Evolutionary conservation across 2,797 vertebrate species (phyloP), one percentile per base, ranked within the genome.

Genomic region (Lepus oiostolus): DNA sequence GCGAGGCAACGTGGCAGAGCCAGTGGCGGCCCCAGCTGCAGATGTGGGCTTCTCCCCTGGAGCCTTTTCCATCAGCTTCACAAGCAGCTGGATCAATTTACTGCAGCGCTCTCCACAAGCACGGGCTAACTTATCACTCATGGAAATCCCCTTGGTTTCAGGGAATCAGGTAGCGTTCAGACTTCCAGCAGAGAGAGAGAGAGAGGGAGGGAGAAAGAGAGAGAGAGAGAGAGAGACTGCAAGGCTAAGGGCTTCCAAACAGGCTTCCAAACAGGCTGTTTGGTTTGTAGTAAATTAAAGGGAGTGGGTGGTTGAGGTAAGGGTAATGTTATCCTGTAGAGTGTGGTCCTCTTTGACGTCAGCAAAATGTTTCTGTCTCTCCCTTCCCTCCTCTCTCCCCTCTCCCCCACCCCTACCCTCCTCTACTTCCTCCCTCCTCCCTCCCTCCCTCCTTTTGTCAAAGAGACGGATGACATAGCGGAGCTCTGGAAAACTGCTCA

Each of bases 1-100:
- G 47, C 0, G 84, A 70, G 85, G 95, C 81, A 90, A 83, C 21
- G 42, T 67, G 97, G 96, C 97, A 92, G 95, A 91, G 68, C 76
- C 94, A 21, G 32, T 85, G 4, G 93, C 6, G 22, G 88, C 74
- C 80, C 79, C 93, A 99, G 99, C 99, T 99, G 98, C 98, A 98
- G 98, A 96, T 94, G 98, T 97, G 84, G 90, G 95, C 96, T 92
- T 67, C 86, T 63, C 94, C 98, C 97, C 93, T 32, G 98, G 98
- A 98, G 96, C 97, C 98, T 98, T 98, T 99, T 98, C 98, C 99
- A 98, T 99, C 98, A 98, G 99, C 98, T 98, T 99, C 98, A 98
- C 98, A 98, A 99, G 98, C 99, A 99, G 98, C 98, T 98, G 98
- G 98, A 99, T 99, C 99, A 98, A 98, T 99, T 99, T 95, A 97